Evolutionary conservation across 2,113 vertebrate genomes (phyloP), one percentile per base, ranked within the genome.

Genomic region (Balaeniceps rex): DNA sequence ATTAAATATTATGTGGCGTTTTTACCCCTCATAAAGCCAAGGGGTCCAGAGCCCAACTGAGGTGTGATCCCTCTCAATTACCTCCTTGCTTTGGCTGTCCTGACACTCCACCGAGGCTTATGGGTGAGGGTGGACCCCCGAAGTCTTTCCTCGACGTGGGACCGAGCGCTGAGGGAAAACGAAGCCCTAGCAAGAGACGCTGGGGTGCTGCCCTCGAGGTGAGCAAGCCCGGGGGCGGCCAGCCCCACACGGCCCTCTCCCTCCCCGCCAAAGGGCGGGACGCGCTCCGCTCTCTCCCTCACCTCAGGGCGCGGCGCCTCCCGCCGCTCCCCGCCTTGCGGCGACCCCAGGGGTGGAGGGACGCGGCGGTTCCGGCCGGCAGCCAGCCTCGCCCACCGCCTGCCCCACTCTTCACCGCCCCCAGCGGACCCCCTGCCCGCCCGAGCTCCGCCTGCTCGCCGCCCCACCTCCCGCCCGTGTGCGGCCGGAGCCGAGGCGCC

Each of bases 51-150:
- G 10, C 18, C 60, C 28, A n/a, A 1, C 17, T 34, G 17, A 83
- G n/a, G 15, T 1, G 54, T 0, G 19, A 51, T 7, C 33, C 34
- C 31, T 33, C 28, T 33, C 58, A 8, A 6, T 2, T 11, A 28
- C 16, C 38, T 36, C 38, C 25, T 55, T 19, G 24, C 47, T 77
- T 38, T 29, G 19, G 13, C 33, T n/a, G 15, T 33, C 31, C 77
- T 14, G 65, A 66, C 29, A 31, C 22, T 46, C 14, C 51, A 29
- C 10, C 8, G 24, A 65, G 14, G 12, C 31, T 51, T 14, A 29
- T 0, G 55, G 34, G 9, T 22, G 15, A 29, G 24, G 54, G 13
- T 1, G 1, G 36, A 26, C 3, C 31, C 38, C 34, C 3, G 3
- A 47, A 33, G 46, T 4, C 42, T 38, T 51, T 14, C 21, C 51